A percentile compares a stretch with the other conserved stretches of the same genome.
phyloP scores from a whole-genome alignment of 2,888 invertebrate species.

The Eupithecia dodoneata region DNA sequence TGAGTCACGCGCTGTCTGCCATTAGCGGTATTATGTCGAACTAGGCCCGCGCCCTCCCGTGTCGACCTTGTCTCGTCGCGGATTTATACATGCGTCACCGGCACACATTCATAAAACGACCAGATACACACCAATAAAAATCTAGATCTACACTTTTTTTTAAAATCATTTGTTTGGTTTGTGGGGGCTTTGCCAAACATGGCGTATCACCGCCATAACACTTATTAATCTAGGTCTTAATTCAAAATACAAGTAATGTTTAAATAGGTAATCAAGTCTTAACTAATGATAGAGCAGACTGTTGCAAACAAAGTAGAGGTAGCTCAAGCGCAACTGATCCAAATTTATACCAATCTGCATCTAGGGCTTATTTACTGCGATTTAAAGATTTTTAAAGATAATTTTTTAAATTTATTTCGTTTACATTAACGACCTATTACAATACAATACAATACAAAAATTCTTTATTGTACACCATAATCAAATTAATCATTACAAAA shows the following conservation, averaged over 20 bases:
- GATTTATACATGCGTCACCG: conserved; percentile 80
- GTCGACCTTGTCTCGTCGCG: conserved; percentile 81
- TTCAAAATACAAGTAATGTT: too few relatives aligned
- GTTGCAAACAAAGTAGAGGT: background rate
- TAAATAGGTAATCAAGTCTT: background rate
- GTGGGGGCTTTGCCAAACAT: too few relatives aligned
- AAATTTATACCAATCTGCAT: background rate
- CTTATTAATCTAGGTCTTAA: background rate
- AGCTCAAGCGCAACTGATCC: background rate
- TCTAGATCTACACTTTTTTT: background rate
- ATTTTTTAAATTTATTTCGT: background rate
- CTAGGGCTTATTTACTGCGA: background rate
- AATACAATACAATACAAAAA: too few relatives aligned
- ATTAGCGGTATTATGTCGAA: conserved; percentile 54
- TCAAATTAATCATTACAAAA: too few relatives aligned
- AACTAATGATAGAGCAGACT: background rate
- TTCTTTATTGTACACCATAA: too few relatives aligned
- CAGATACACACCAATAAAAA: conserved; percentile 18
- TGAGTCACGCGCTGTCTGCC: conserved; percentile 75
- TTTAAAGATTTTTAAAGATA: background rate
- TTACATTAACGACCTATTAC: background rate
- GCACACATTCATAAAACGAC: conserved; percentile 19
- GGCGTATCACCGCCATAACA: too few relatives aligned
- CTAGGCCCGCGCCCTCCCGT: conserved; percentile 77
- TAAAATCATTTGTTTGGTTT: too few relatives aligned